Evolutionary conservation across 2,797 vertebrate genomes (phyloP), one percentile per base, ranked within the genome.

Genomic region (Propithecus perrieri): DNA sequence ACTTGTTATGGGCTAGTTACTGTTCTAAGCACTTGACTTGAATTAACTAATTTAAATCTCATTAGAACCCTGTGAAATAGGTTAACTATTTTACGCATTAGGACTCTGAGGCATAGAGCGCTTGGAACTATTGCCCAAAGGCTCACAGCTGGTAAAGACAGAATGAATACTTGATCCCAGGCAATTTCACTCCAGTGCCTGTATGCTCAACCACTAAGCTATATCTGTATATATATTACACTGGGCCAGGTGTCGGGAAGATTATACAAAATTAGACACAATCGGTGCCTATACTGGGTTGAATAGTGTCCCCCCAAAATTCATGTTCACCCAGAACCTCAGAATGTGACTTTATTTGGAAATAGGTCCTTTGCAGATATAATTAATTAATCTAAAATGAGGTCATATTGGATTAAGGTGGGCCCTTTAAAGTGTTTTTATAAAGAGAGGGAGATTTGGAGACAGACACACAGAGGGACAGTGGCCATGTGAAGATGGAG

Each of bases 21-120:
- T 95, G 30, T 96, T 90, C 46, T 85, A 86, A 91, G 84, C 43
- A 78, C n/a, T 89, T 92, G 91, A 80, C 6, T 8, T 81, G 79
- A 93, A 78, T 81, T 50, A 79, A 85, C 46, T 85, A 57, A 97
- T 90, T 96, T 83, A 91, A 95, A 86, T 95, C 17, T 46, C 80
- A 85, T 78, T 80, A 87, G 67, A 92, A 94, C 53, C 57, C 28
- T 67, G 35, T 88, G 81, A 95, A 93, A 84, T 86, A 71, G 48
- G 28, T 71, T 57, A 57, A 89, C 61, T 48, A 7, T 90, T 91
- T 95, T 85, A 90, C 53, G 76, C 53, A 87, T 76, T 88, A 91
- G 46, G 33, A 93, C 15, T 93, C 24, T 22, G 75, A 50, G 30
- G 43, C 72, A 17, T 12, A 55, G 41, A 72, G 50, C 74, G 30